Conservation (phyloP, 2,888 invertebrate genomes). For the Drosophila dives region DNA sequence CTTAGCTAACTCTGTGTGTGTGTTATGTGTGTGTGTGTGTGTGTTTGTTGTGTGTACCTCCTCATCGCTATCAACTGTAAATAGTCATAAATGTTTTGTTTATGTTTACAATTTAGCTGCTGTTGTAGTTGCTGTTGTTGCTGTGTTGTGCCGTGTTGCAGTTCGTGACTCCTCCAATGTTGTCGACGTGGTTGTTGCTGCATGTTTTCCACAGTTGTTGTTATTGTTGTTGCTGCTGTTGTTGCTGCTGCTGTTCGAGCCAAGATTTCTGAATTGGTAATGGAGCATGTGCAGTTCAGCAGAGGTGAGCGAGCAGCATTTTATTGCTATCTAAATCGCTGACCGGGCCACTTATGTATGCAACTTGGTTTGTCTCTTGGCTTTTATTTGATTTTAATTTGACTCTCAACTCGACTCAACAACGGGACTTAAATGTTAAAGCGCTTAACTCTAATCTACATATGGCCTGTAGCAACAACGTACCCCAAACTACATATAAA, state of each 20-base stretch:
- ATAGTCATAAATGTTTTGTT: conserved; percentile 80
- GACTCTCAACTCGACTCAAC: conserved; percentile 42
- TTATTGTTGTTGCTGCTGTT: conserved; percentile 42
- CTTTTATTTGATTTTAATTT: conserved; percentile 77
- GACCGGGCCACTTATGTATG: conserved; percentile 64
- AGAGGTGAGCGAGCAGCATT: conserved; percentile 71
- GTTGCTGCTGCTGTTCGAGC: conserved; percentile 47
- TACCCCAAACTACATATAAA: conserved; percentile 14
- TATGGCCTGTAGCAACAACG: conserved; percentile 31
- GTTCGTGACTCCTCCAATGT: conserved; percentile 77
- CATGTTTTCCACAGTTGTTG: conserved; percentile 53
- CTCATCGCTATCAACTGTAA: conserved; percentile 68
- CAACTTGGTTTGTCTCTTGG: conserved; percentile 43
- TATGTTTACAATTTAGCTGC: conserved; percentile 77
- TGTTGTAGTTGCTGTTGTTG: conserved; percentile 59
- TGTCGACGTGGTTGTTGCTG: conserved; percentile 73
- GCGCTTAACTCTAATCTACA: conserved; percentile 60
- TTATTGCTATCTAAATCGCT: conserved; percentile 77
- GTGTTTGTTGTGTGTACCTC: conserved; percentile 42
- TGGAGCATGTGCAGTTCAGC: conserved; percentile 74
- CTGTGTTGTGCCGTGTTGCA: conserved; percentile 46
- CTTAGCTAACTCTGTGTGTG: conserved; percentile 20
- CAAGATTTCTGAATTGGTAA: conserved; percentile 77
- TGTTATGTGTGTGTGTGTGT: conserved; percentile 27
- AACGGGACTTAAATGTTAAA: conserved; percentile 68